Conservation (phyloP, 2,888 invertebrate genomes). For the Drosophila neonasuta region DNA sequence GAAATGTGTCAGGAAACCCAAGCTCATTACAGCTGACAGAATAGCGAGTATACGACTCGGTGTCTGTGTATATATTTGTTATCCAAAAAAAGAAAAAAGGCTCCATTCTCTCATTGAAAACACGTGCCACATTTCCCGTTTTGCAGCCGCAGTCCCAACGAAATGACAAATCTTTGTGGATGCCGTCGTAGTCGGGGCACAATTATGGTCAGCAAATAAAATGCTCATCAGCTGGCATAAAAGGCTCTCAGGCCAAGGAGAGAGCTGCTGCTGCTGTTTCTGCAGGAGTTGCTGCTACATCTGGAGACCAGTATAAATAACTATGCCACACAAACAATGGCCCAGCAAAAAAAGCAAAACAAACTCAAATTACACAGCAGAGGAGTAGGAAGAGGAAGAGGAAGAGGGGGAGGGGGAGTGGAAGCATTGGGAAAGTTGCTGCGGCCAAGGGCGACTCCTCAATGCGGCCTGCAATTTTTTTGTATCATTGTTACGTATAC, state of each 20-base stretch:
- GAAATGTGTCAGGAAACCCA: slow-evolving; percentile 20
- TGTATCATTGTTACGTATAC: slow-evolving; percentile 49
- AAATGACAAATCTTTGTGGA: slow-evolving; percentile 62
- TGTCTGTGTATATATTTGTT: slow-evolving; percentile 13
- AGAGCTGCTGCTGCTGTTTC: neutral
- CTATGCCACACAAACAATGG: slow-evolving; percentile 52
- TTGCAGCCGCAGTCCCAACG: slow-evolving; percentile 20
- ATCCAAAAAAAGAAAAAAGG: neutral
- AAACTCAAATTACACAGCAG: slow-evolving; percentile 59
- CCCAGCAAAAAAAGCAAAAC: slow-evolving; percentile 31
- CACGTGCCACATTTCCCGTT: slow-evolving; percentile 52
- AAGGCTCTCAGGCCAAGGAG: slow-evolving; percentile 11
- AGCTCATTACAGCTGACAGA: slow-evolving; percentile 25
- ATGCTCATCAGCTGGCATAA: slow-evolving; percentile 48
- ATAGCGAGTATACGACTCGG: neutral
- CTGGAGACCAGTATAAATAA: slow-evolving; percentile 57
- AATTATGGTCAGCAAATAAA: slow-evolving; percentile 70
- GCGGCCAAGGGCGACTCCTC: slow-evolving; percentile 37
- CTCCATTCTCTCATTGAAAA: slow-evolving; percentile 30
- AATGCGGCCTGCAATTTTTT: slow-evolving; percentile 47
- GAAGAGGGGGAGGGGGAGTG: neutral
- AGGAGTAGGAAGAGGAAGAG: neutral
- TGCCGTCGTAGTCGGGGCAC: slow-evolving; percentile 22
- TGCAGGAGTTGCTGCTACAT: slow-evolving; percentile 7
- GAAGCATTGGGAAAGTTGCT: neutral